phyloP scores from a whole-genome alignment of 2,797 vertebrate genomes.

The Tauraco hartlaubi region DNA sequence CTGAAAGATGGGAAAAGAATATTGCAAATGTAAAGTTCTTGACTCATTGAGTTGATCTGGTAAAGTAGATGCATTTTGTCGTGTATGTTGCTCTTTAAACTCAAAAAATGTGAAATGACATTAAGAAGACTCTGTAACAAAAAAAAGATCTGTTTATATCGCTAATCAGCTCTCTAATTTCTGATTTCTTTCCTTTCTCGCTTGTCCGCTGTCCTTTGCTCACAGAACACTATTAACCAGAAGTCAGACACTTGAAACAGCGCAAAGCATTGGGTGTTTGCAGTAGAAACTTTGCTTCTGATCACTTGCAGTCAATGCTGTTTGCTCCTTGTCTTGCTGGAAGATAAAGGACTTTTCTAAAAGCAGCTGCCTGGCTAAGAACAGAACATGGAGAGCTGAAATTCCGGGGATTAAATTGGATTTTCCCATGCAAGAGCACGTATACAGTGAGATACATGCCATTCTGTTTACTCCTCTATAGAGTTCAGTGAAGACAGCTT shows the following conservation, averaged over 20 bases:
- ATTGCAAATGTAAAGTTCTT: background rate
- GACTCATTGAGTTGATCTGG: background rate
- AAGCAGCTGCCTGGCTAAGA: background rate
- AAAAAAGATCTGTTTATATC: background rate
- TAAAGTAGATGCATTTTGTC: background rate
- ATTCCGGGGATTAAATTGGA: background rate
- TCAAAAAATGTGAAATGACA: rapidly evolving
- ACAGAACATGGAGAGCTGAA: background rate
- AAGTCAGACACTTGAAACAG: background rate
- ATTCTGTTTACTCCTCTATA: background rate
- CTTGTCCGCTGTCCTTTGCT: background rate
- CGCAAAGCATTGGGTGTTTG: background rate
- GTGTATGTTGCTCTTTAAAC: background rate
- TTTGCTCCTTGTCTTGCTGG: background rate
- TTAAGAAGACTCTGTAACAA: background rate
- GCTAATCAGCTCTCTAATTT: background rate
- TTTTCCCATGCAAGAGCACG: constrained; percentile 22
- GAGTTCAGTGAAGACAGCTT: background rate
- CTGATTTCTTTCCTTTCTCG: background rate
- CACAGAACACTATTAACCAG: background rate
- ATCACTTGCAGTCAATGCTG: background rate
- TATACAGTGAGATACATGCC: background rate
- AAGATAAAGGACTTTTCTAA: background rate
- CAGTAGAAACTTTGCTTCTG: background rate
- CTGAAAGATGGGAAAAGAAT: background rate